Conservation (phyloP, 1,140 invertebrate species). For the Megalopta genalis region DNA sequence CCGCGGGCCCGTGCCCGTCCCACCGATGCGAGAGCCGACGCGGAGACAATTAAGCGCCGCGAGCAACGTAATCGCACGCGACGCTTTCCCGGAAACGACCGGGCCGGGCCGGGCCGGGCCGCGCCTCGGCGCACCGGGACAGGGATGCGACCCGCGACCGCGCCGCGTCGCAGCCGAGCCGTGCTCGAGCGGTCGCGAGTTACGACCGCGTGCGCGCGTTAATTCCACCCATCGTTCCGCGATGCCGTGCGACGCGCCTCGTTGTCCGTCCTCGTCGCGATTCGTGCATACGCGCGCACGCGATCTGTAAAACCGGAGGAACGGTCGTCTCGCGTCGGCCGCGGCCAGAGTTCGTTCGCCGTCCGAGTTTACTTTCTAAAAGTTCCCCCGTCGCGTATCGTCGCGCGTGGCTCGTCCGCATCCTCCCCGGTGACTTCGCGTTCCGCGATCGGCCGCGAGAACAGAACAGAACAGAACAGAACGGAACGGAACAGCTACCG, state of each 20-base stretch:
- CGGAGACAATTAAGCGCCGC: neutral
- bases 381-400: constrained; percentile 46
- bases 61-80: neutral
- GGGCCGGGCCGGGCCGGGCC: too few species aligned
- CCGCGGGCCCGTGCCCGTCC: neutral
- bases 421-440: constrained; percentile 66
- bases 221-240: neutral
- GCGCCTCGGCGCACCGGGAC: neutral
- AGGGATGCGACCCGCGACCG: neutral
- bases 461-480: constrained; percentile 63
- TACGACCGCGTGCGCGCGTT: too few species aligned
- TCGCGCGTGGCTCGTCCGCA: neutral
- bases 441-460: constrained; percentile 61
- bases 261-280: neutral
- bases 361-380: constrained; percentile 73
- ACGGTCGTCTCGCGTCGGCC: constrained; percentile 35
- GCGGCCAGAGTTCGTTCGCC: neutral
- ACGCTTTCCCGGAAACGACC: constrained; percentile 27
- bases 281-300: neutral
- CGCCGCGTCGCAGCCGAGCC: too few species aligned
- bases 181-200: too few species aligned
- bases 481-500: constrained; percentile 59
- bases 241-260: too few species aligned
- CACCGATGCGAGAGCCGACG: neutral
- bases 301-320: constrained; percentile 54